Evolutionary conservation across 2,888 invertebrate species (phyloP), one percentile per base, ranked within the genome.

Genomic region (Ophion ventricosus): DNA sequence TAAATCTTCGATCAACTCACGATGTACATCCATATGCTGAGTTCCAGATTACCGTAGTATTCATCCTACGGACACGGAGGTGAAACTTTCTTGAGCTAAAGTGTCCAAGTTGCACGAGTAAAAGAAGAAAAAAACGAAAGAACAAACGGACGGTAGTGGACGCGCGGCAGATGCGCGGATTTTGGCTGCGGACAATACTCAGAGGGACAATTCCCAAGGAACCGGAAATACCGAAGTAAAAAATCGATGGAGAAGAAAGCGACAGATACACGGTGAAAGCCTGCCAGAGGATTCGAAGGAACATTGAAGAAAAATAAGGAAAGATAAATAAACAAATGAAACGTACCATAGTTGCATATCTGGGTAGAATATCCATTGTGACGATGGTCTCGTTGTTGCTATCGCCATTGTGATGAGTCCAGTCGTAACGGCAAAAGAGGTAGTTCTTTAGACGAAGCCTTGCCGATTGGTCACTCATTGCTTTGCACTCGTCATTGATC

Each of bases 341-440:
- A 83, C 90, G 91, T 86, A 93, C 93, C 57, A 91, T 90, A n/a
- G 85, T 78, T 59, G 95, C 93, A 83, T 94, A 95, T 90, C 95
- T 95, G 10, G 96, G 90, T 4, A 95, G 92, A 80, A 96, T 91
- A 49, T 93, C 93, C 23, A 96, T 92, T 59, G 91, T 92, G 0
- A 96, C 94, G 10, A 88, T 92, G 1, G 96, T 95, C 0, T 94
- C 84, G 67, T 93, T 35, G 35, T 8, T 94, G 67, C 92, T 94
- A 83, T 92, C 94, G 82, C 95, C 94, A 87, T 95, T 92, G 70
- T 92, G 91, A 0, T 95, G 76, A 0, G 56, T 25, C 2, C 57
- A 0, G 63, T 89, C 94, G 88, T 96, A 96, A 35, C 93, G 94
- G 88, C 95, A 95, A n/a, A 95, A 93, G 25, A 96, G 88, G 85